Evolutionary conservation across 2,797 vertebrate species (phyloP), one percentile per base, ranked within the genome.

Genomic region (Aldrovandia affinis): DNA sequence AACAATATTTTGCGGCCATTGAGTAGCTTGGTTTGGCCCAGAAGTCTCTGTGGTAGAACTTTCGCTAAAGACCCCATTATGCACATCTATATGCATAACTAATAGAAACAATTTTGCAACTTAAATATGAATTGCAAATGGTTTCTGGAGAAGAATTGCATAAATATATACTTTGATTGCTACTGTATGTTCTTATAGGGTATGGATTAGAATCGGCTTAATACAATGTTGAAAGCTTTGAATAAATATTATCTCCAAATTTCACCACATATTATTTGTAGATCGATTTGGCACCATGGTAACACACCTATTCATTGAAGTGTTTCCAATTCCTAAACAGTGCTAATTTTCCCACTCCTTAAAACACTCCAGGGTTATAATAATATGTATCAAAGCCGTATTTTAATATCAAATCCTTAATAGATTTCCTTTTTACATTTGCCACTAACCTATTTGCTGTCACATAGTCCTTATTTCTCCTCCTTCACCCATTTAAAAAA

Each of bases 381-480:
- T 30, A 33, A 18, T 68, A 68, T 36, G 63, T 33, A 33, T 36
- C 63, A 68, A 63, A 68, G 30, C 36, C 30, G 15, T 68, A 33
- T 36, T 68, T 68, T 28, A 68, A 68, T 68, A 68, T 33, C 63
- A 68, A 33, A 33, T 65, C 63, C 63, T 33, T 65, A 65, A 65
- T 65, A 28, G 63, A 10, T n/a, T 33, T 65, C 28, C n/a, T 65
- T 63, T 63, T 30, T 9, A 65, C 63, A 65, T 65, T 65, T 65
- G 63, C n/a, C 63, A 30, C 28, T 30, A 65, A 65, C n/a, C 10
- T 33, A 65, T 12, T 14, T 65, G 28, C 12, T 65, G 63, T n/a
- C 28, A 12, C 63, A 30, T 28, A 65, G 63, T 65, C 28, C 63
- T 65, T 65, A 30, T 65, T 3, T 25, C 63, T 30, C 63, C 28